Conservation (phyloP, 2,888 invertebrate species). For the Chromoteleia sp. region DNA sequence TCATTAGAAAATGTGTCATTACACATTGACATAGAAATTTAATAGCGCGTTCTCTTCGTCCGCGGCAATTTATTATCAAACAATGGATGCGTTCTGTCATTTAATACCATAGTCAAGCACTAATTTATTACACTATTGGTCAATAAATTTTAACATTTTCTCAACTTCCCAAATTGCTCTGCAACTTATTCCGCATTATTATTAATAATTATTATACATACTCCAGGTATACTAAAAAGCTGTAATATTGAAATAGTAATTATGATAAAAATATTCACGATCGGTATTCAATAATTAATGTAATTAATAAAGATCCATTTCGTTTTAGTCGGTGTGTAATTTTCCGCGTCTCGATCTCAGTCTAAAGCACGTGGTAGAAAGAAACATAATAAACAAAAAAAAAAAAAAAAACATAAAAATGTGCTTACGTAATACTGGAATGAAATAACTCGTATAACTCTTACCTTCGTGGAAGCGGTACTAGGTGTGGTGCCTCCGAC, state of each 20-base stretch:
- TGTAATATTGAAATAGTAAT: no score
- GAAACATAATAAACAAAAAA: neutral
- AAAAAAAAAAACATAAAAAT: neutral
- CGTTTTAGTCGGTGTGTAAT: no score
- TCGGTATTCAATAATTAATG: no score
- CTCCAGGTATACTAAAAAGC: no score
- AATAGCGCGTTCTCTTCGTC: constrained; percentile 40
- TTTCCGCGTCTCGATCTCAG: no score
- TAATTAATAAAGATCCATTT: no score
- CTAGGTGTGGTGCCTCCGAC: constrained; percentile 88
- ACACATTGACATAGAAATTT: constrained; percentile 61
- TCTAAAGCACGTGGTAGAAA: neutral
- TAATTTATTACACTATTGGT: constrained; percentile 35
- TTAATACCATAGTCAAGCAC: constrained; percentile 19
- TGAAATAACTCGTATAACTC: constrained; percentile 77
- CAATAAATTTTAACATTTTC: constrained; percentile 17
- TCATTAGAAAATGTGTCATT: constrained; percentile 63
- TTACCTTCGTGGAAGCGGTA: constrained; percentile 94
- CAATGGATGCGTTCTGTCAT: constrained; percentile 41
- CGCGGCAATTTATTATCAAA: constrained; percentile 38
- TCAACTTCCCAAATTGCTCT: neutral
- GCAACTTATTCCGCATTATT: no score
- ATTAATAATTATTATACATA: no score
- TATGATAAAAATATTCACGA: no score
- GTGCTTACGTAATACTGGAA: constrained; percentile 1